These are phyloP conservation scores for Salvelinus fontinalis DNA, from an alignment of 2,113 vertebrate genomes.

Conservation along the genomic window DNA sequence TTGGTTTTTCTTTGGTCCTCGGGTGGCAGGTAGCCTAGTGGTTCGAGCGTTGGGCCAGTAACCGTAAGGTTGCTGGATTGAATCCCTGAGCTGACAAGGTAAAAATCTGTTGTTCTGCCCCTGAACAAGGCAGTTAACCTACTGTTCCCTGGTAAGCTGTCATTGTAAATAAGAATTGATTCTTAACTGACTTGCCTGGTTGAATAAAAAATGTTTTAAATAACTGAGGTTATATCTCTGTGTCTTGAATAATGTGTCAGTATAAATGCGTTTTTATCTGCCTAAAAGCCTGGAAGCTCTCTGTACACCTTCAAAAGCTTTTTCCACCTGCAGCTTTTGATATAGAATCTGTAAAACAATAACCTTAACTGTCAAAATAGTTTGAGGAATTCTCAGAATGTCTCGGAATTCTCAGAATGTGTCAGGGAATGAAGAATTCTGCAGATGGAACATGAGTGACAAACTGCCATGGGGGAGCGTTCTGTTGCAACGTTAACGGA, in stretches of 20 bases:
- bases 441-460: slow-evolving; percentile 34
- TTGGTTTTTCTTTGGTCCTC: slow-evolving; percentile 41
- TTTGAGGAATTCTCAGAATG: slow-evolving; percentile 18
- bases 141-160: too few species aligned
- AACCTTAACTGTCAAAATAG: slow-evolving; percentile 45
- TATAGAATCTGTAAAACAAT: slow-evolving; percentile 37
- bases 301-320: slow-evolving; percentile 36
- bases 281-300: slow-evolving; percentile 27
- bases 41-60: too few species aligned
- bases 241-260: slow-evolving; percentile 34
- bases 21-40: background rate
- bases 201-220: slow-evolving; percentile 1
- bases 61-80: too few species aligned
- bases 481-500: slow-evolving; percentile 8
- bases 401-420: slow-evolving; percentile 14
- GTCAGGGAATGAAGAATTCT: slow-evolving; percentile 42
- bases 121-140: too few species aligned
- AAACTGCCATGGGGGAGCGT: slow-evolving; percentile 28
- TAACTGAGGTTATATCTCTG: slow-evolving; percentile 25
- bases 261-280: slow-evolving; percentile 48
- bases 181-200: too few species aligned
- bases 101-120: too few species aligned
- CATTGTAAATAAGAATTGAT: too few species aligned
- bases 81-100: too few species aligned
- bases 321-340: slow-evolving; percentile 17